Percentiles rank a stretch among this genome's conserved stretches.
Conservation (phyloP, 2,888 invertebrate species). For the Bhutanitis thaidina region DNA sequence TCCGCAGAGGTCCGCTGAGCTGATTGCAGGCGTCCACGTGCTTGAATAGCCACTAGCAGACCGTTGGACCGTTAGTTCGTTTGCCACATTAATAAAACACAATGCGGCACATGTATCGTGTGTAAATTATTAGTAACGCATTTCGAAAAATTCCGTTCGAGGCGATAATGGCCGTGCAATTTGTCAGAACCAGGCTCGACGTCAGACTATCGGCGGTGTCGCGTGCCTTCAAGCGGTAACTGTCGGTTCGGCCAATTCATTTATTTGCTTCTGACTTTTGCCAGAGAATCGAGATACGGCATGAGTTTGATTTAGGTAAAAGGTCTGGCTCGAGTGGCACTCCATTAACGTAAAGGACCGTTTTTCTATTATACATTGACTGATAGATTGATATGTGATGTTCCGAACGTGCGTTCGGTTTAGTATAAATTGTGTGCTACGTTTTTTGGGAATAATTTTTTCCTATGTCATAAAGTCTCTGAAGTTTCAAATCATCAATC, state of each 20-base stretch:
- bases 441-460: too few species aligned
- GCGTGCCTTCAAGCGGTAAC: slow-evolving; percentile 33
- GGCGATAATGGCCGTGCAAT: slow-evolving; percentile 1
- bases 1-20: too few species aligned
- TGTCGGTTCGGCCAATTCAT: slow-evolving; percentile 27
- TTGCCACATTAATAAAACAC: too few species aligned
- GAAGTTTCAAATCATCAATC: too few species aligned
- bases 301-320: slow-evolving; percentile 28
- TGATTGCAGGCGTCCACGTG: too few species aligned
- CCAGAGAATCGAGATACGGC: slow-evolving; percentile 23
- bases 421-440: too few species aligned
- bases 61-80: too few species aligned
- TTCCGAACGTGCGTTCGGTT: too few species aligned
- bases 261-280: slow-evolving; percentile 34
- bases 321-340: slow-evolving; percentile 19
- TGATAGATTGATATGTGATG: slow-evolving; percentile 1
- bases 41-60: too few species aligned
- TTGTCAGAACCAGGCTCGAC: slow-evolving; percentile 1
- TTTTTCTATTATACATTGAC: slow-evolving; percentile 16
- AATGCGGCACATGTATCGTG: too few species aligned
- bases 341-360: slow-evolving; percentile 17
- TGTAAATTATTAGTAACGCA: too few species aligned
- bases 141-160: neutral
- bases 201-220: slow-evolving; percentile 11
- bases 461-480: too few species aligned